Percentiles rank a stretch among this genome's conserved stretches.
These are phyloP conservation scores for Amphipoea oculea DNA, from an alignment of 2,888 invertebrate species.

Conservation along the genomic window DNA sequence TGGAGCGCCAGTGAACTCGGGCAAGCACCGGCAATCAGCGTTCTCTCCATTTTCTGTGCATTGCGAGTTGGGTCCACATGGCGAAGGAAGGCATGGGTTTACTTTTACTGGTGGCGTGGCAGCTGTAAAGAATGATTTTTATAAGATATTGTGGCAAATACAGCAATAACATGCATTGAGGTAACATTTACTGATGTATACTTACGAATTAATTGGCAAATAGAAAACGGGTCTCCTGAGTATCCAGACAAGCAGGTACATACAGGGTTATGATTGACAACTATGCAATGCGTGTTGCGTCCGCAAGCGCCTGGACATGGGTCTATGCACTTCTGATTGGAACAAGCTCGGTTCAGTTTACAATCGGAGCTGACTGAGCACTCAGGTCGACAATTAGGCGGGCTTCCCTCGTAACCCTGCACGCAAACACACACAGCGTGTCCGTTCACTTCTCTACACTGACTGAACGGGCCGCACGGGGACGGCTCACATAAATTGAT, in stretches of 20 bases:
- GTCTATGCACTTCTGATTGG: conserved; percentile 93
- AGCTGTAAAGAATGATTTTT: conserved; percentile 73
- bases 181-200: conserved; percentile 47
- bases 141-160: not conserved
- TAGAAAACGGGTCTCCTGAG: conserved; percentile 94
- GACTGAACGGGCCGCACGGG: conserved; percentile 93
- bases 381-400: conserved; percentile 94
- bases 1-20: conserved; percentile 91
- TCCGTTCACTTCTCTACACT: conserved; percentile 92
- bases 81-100: conserved; percentile 92
- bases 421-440: conserved; percentile 94
- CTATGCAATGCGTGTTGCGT: conserved; percentile 89
- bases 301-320: conserved; percentile 95
- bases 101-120: conserved; percentile 78
- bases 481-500: conserved; percentile 84
- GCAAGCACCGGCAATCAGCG: conserved; percentile 92
- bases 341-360: conserved; percentile 92
- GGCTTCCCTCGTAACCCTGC: conserved; percentile 92
- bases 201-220: conserved; percentile 90
- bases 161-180: not conserved
- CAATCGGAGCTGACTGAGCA: conserved; percentile 95
- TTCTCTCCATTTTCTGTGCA: conserved; percentile 91
- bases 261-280: conserved; percentile 92
- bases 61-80: conserved; percentile 92
- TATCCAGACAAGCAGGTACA: conserved; percentile 92